phyloP scores from a whole-genome alignment of 2,797 vertebrate species.

The Sus cebifrons region DNA sequence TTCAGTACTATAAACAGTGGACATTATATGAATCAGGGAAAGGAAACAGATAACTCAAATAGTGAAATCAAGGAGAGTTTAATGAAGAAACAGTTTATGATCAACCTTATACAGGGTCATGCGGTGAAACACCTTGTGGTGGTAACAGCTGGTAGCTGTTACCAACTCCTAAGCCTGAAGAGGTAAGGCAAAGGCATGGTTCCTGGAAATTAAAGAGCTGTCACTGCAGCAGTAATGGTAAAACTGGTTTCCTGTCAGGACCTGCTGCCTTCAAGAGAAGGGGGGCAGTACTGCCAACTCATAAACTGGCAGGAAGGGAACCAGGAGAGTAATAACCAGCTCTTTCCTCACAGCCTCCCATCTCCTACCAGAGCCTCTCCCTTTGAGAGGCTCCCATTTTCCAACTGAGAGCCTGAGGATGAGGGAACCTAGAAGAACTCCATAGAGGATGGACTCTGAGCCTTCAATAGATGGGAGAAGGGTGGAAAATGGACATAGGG shows the following conservation, averaged over 20 bases:
- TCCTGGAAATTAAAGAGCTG: neutral
- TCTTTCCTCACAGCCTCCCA: neutral
- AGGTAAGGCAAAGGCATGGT: neutral
- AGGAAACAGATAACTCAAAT: neutral
- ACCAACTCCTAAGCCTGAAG: neutral
- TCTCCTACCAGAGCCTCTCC: neutral
- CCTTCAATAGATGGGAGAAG: neutral
- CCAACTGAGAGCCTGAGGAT: neutral
- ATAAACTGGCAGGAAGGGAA: neutral
- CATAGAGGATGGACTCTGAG: neutral
- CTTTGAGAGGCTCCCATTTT: neutral
- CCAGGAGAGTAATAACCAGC: neutral
- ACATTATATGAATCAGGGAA: neutral
- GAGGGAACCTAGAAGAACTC: neutral
- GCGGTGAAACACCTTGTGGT: neutral
- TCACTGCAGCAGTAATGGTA: neutral
- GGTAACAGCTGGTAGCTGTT: neutral
- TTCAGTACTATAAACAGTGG: neutral
- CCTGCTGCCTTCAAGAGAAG: neutral
- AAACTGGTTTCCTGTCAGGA: neutral
- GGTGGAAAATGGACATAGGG: neutral
- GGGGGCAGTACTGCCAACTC: neutral
- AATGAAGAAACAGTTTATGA: neutral
- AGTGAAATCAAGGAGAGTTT: neutral
- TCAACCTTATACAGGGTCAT: neutral